These are phyloP conservation scores for Andrena hattorfiana DNA, from an alignment of 2,888 invertebrate genomes.

Conservation along the genomic window DNA sequence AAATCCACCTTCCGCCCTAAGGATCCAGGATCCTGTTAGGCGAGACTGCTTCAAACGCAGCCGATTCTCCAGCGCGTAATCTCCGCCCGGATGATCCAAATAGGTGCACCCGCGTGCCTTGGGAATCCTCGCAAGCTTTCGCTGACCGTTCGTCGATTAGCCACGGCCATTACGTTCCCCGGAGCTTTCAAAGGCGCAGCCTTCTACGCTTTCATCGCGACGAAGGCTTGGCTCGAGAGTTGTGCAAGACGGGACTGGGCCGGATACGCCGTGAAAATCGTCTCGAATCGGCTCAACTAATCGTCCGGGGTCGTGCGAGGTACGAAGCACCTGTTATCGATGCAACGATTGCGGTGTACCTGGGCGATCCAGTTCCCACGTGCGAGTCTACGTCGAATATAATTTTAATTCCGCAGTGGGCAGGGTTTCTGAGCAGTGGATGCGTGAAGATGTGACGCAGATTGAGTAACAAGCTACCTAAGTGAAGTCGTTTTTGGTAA, in stretches of 20 bases:
- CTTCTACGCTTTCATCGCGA: slow-evolving; percentile 5
- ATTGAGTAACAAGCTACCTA: no score
- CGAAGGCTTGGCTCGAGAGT: background rate
- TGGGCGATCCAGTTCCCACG: slow-evolving; percentile 5
- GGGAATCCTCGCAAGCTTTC: slow-evolving; percentile 19
- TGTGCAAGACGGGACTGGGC: slow-evolving; percentile 26
- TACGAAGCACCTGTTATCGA: slow-evolving; percentile 77
- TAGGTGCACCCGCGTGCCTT: slow-evolving; percentile 18
- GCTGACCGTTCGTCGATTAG: slow-evolving; percentile 59
- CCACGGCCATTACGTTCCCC: slow-evolving; percentile 37
- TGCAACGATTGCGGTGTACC: slow-evolving; percentile 2
- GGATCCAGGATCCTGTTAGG: slow-evolving; percentile 77
- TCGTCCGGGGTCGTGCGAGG: slow-evolving; percentile 71
- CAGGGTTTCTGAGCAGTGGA: no score
- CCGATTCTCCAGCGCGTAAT: slow-evolving; percentile 52
- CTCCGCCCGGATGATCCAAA: slow-evolving; percentile 47
- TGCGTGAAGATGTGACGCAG: no score
- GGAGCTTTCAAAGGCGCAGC: slow-evolving; percentile 26
- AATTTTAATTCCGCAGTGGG: background rate
- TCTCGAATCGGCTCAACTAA: slow-evolving; percentile 76
- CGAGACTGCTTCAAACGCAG: slow-evolving; percentile 72
- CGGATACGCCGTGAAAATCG: slow-evolving; percentile 70
- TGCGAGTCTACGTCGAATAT: background rate
- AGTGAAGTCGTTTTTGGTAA: no score
- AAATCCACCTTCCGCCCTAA: slow-evolving; percentile 75